Conservation (phyloP, 2,888 invertebrate species). For the Euproctis similis region DNA sequence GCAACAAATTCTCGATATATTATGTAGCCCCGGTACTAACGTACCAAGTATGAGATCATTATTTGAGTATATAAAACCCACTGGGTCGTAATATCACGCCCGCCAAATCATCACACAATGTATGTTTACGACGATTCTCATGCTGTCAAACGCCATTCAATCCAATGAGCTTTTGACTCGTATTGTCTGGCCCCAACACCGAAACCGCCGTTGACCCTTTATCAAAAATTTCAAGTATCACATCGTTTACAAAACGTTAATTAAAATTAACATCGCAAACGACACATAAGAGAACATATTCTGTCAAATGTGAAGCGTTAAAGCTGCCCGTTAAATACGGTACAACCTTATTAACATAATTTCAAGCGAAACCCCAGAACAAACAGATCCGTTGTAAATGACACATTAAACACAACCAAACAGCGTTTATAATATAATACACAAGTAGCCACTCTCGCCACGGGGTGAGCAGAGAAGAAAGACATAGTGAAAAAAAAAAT, state of each 20-base stretch:
- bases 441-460: slow-evolving; percentile 42
- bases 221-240: slow-evolving; percentile 35
- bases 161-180: slow-evolving; percentile 23
- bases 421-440: slow-evolving; percentile 60
- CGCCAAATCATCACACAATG: slow-evolving; percentile 37
- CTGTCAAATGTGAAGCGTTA: no score
- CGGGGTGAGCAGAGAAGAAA: slow-evolving; percentile 42
- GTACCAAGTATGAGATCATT: no score
- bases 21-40: no score
- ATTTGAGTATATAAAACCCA: no score
- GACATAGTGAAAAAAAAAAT: no score
- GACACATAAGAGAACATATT: slow-evolving; percentile 7
- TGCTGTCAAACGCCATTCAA: slow-evolving; percentile 27
- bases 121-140: slow-evolving; percentile 26
- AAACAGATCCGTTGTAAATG: slow-evolving; percentile 63
- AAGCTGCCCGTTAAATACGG: no score
- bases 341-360: slow-evolving; percentile 54
- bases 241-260: slow-evolving; percentile 21
- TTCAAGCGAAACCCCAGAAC: slow-evolving; percentile 42
- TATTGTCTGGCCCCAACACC: slow-evolving; percentile 13
- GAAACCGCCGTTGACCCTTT: slow-evolving; percentile 30
- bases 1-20: no score
- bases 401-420: slow-evolving; percentile 63
- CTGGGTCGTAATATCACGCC: slow-evolving; percentile 46
- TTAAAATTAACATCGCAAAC: slow-evolving; percentile 7